phyloP scores from a whole-genome alignment of 1,140 invertebrate species.

The Sycophaga agraensis region DNA sequence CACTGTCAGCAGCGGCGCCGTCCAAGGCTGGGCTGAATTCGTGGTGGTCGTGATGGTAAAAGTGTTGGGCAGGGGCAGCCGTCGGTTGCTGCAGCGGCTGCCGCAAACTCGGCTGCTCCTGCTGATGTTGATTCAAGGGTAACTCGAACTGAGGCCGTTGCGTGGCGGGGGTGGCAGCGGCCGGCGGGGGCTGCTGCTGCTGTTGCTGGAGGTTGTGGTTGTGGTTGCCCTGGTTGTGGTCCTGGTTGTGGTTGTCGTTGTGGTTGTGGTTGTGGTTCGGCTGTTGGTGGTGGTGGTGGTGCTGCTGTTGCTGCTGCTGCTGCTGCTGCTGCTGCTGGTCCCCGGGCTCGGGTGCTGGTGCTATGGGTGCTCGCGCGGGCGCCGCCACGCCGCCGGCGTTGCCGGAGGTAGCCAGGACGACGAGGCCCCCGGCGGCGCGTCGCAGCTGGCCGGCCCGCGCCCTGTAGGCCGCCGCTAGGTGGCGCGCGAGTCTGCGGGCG shows the following conservation, averaged over 20 bases:
- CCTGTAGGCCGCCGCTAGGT: slow-evolving; percentile 39
- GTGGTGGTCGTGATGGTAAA: slow-evolving; percentile 33
- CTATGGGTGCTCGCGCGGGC: slow-evolving; percentile 25
- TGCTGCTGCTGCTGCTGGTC: not conserved
- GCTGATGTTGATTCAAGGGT: slow-evolving; percentile 2
- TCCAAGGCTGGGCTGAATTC: slow-evolving; percentile 38
- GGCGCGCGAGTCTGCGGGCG: slow-evolving; percentile 53
- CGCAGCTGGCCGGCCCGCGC: slow-evolving; percentile 35
- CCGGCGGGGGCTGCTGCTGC: not conserved
- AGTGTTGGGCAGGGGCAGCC: slow-evolving; percentile 43
- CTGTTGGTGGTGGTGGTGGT: not conserved
- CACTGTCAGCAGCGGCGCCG: slow-evolving; percentile 37
- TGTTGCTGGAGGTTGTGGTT: not conserved
- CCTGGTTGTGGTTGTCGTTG: not conserved
- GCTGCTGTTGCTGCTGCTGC: not conserved
- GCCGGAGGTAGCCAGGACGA: slow-evolving; percentile 34
- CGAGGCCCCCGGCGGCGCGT: slow-evolving; percentile 17
- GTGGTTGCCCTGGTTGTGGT: not conserved
- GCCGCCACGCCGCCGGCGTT: slow-evolving; percentile 43
- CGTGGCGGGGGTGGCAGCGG: not conserved
- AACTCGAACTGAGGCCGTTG: slow-evolving; percentile 14
- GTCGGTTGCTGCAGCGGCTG: slow-evolving; percentile 36
- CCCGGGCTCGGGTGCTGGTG: not conserved
- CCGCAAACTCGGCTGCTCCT: not conserved
- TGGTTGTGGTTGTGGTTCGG: not conserved